Conservation (phyloP, 2,113 vertebrate species). For the Pseudolaguvia tuberculata region DNA sequence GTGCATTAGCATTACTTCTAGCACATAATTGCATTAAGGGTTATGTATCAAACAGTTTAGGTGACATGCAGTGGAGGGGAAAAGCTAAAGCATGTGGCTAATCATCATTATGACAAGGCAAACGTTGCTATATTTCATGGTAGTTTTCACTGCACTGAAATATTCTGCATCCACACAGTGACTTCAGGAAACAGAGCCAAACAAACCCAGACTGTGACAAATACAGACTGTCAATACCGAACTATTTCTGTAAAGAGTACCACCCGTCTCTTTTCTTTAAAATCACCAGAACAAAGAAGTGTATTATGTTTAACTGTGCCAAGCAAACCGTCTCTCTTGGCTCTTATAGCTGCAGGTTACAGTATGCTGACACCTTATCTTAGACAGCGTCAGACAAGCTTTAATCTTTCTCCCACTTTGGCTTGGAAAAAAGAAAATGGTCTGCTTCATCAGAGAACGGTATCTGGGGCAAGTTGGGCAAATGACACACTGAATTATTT, state of each 20-base stretch:
- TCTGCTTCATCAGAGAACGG: constrained; percentile 10
- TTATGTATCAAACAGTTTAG: constrained; percentile 42
- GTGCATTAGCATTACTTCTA: constrained; percentile 56
- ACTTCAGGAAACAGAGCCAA: constrained; percentile 1
- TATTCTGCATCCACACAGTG: background rate
- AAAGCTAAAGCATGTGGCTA: constrained; percentile 20
- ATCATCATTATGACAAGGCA: constrained; percentile 19
- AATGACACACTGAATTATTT: constrained; percentile 13
- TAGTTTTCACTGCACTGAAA: constrained; percentile 7
- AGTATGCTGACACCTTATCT: constrained; percentile 40
- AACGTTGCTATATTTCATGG: constrained; percentile 24
- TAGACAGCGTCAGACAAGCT: constrained; percentile 33
- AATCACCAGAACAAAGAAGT: constrained; percentile 53
- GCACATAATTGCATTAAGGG: constrained; percentile 61
- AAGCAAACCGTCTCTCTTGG: constrained; percentile 49
- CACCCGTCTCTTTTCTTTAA: constrained; percentile 23
- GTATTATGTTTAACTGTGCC: constrained; percentile 31
- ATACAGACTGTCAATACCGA: constrained; percentile 26
- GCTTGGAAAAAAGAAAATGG: background rate
- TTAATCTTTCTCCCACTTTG: background rate
- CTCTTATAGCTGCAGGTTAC: constrained; percentile 54
- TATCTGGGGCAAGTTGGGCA: constrained; percentile 7
- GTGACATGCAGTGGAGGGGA: constrained; percentile 9
- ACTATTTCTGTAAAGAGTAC: constrained; percentile 29
- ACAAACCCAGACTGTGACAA: constrained; percentile 9